Percentiles rank a stretch among this genome's conserved stretches.
phyloP scores from a whole-genome alignment of 53 echinoderm and acorn worm species.

The Crossaster papposus region DNA sequence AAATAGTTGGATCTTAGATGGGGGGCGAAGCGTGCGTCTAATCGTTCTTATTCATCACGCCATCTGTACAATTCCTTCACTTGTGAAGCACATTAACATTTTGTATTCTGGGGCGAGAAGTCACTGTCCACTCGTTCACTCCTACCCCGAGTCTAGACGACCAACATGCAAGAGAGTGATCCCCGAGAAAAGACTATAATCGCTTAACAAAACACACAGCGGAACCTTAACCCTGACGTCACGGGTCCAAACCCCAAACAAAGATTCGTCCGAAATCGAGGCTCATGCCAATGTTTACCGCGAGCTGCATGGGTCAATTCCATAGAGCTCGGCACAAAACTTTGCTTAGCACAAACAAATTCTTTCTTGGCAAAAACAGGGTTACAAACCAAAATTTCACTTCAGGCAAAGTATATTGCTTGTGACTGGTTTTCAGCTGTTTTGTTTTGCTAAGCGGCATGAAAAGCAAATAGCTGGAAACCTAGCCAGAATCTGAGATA shows the following conservation, averaged over 20 bases:
- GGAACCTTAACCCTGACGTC: constrained; percentile 61
- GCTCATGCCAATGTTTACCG: not conserved
- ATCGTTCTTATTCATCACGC: not conserved
- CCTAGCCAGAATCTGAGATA: too few relatives aligned
- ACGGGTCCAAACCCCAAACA: constrained; percentile 33
- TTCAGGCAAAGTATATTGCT: too few relatives aligned
- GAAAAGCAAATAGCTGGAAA: too few relatives aligned
- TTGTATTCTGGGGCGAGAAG: constrained; percentile 2
- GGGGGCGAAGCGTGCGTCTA: too few relatives aligned
- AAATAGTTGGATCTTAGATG: not conserved
- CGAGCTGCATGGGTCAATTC: not conserved
- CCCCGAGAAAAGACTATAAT: constrained; percentile 49
- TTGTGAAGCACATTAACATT: not conserved
- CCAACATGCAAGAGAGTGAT: constrained; percentile 19
- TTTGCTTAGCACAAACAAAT: too few relatives aligned
- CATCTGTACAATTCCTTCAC: not conserved
- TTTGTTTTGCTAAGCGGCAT: too few relatives aligned
- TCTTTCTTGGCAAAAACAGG: too few relatives aligned
- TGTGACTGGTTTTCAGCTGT: too few relatives aligned
- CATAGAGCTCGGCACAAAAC: too few relatives aligned
- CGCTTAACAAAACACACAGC: constrained; percentile 40
- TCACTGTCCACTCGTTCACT: constrained; percentile 45
- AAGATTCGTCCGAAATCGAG: constrained; percentile 10
- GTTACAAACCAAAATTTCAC: too few relatives aligned
- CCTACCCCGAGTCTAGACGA: constrained; percentile 35